These are phyloP conservation scores for Lithophane leautieri DNA, from an alignment of 2,888 invertebrate genomes.

Conservation along the genomic window DNA sequence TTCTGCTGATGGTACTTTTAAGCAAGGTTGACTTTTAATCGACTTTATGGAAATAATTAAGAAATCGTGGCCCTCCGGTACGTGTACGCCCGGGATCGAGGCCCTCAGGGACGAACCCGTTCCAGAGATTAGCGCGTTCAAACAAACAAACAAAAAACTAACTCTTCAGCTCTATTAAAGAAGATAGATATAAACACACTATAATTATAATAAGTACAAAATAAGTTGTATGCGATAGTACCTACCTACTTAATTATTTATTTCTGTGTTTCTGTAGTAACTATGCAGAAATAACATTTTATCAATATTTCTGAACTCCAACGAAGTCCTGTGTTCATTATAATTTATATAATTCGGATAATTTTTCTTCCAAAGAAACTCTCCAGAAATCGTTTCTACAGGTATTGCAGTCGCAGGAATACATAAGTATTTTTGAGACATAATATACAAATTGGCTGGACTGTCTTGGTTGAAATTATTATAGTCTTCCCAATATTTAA, in stretches of 20 bases:
- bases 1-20: too few relatives aligned
- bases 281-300: slow-evolving; percentile 34
- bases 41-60: too few relatives aligned
- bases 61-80: too few relatives aligned
- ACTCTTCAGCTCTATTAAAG: too few relatives aligned
- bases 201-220: too few relatives aligned
- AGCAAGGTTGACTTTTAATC: too few relatives aligned
- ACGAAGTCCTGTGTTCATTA: neutral
- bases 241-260: neutral
- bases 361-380: neutral
- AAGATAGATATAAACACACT: too few relatives aligned
- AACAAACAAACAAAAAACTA: too few relatives aligned
- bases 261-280: neutral
- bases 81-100: too few relatives aligned
- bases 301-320: neutral
- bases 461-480: neutral
- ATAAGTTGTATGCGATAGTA: too few relatives aligned
- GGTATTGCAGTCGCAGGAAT: slow-evolving; percentile 17
- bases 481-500: neutral
- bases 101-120: too few relatives aligned
- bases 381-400: slow-evolving; percentile 8
- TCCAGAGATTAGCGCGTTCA: too few relatives aligned
- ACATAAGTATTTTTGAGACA: slow-evolving; percentile 28
- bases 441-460: neutral
- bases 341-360: neutral